Base-by-base conservation (phyloP, 2,888 invertebrate species). In the Andrena fulva region DNA sequence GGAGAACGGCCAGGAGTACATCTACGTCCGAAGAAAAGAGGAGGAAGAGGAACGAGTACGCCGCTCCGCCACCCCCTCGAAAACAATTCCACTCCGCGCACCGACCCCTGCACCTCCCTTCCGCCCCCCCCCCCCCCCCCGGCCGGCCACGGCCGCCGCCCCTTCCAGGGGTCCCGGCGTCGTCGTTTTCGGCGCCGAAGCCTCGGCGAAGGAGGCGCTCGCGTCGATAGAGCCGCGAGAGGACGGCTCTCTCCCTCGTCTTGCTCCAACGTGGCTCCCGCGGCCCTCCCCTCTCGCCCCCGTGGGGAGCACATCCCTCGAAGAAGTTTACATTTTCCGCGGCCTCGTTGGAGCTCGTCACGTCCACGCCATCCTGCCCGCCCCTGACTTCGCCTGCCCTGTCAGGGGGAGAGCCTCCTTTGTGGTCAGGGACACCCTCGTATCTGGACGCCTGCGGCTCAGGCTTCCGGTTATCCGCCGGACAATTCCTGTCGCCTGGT, bases 211-310 rank as follows among this genome's bases (percentile, higher is more conserved):
- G 84, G 86, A 91, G 92, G 94, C 94, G 94, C 94, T 93, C 93
- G 93, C 93, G 94, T 93, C 94, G 94, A 92, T 93, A 93, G 93
- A 92, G 86, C 92, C 92, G 90, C 91, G 93, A 88, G 89, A 89
- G 89, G 72, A 81, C 74, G 70, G 42, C 67, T 73, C 70, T 66
- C 80, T 80, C 80, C 80, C 76, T 64, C 73, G 27, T 72, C 76
- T 80, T 77, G 80, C 84, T 66, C 72, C 62, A 72, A 76, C 81
- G 62, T 69, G 31, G 54, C 75, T 76, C 56, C 29, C 73, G 35
- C 64, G 48, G 48, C 69, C 52, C 79, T 70, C 78, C 54, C 63
- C 74, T 72, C 80, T 73, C 77, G 35, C 66, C 42, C 59, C 54
- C 7, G 0, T 24, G 12, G n/a, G 56, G 76, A 59, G 50, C 31